Percentiles rank a stretch among this genome's conserved stretches.
Conservation (phyloP, 2,888 invertebrate species). For the Meta bourneti region DNA sequence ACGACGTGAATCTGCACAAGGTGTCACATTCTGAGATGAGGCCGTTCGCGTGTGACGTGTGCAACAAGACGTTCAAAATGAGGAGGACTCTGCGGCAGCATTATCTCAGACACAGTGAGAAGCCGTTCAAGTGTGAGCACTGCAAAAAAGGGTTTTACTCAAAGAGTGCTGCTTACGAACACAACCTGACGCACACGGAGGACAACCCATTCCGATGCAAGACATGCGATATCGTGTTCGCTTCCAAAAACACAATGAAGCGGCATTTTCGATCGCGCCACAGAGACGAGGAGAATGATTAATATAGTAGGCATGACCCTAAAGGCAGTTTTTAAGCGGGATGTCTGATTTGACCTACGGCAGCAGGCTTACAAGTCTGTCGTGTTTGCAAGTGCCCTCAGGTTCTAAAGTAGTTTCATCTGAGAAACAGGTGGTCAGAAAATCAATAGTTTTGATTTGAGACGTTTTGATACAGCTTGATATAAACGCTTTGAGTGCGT, state of each 20-base stretch:
- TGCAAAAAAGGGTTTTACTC: slow-evolving; percentile 40
- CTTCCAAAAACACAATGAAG: slow-evolving; percentile 51
- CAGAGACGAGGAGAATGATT: background rate
- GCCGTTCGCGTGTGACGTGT: slow-evolving; percentile 22
- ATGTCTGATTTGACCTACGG: too few relatives aligned
- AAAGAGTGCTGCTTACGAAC: slow-evolving; percentile 4
- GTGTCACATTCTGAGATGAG: slow-evolving; percentile 33
- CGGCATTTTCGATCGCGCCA: slow-evolving; percentile 35
- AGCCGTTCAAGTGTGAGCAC: slow-evolving; percentile 47
- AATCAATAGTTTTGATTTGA: too few relatives aligned
- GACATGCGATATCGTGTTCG: slow-evolving; percentile 14
- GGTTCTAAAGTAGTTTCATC: too few relatives aligned
- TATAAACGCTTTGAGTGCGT: too few relatives aligned
- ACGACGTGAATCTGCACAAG: slow-evolving; percentile 46
- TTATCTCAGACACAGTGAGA: slow-evolving; percentile 9
- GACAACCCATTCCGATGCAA: slow-evolving; percentile 58
- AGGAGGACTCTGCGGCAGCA: slow-evolving; percentile 36
- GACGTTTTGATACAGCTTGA: too few relatives aligned
- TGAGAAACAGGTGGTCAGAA: too few relatives aligned
- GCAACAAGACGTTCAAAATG: slow-evolving; percentile 40
- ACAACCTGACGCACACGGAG: slow-evolving; percentile 43
- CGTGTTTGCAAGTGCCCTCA: too few relatives aligned
- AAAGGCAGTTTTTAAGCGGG: too few relatives aligned
- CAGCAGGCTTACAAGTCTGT: too few relatives aligned
- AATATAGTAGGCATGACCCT: too few relatives aligned